phyloP scores from a whole-genome alignment of 2,113 vertebrate genomes.

The Chunga burmeisteri region DNA sequence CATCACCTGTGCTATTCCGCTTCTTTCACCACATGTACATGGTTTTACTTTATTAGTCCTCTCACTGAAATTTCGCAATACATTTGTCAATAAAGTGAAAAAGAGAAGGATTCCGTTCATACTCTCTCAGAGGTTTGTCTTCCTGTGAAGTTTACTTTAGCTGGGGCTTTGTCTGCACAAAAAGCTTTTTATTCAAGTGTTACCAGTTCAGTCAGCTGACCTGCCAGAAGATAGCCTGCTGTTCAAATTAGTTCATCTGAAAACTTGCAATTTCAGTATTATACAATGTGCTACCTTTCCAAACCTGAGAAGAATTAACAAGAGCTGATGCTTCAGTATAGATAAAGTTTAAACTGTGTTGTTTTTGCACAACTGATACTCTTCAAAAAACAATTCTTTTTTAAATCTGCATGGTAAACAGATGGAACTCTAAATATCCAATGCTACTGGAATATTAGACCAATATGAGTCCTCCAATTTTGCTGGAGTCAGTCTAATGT shows the following conservation, averaged over 20 bases:
- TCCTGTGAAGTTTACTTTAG: neutral
- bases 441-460: neutral
- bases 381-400: neutral
- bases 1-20: conserved; percentile 5
- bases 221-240: neutral
- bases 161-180: neutral
- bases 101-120: neutral
- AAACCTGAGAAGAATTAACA: neutral
- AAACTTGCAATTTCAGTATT: neutral
- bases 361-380: neutral
- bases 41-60: neutral
- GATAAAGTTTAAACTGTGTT: neutral
- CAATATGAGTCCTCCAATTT: neutral
- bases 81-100: neutral
- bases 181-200: neutral
- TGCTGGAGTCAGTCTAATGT: neutral
- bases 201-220: neutral
- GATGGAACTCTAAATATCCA: neutral
- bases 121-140: neutral
- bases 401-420: neutral
- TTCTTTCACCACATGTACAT: neutral
- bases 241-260: neutral
- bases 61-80: neutral
- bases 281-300: neutral
- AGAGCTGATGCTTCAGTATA: neutral